Percentiles rank a stretch among this genome's conserved stretches.
phyloP scores from a whole-genome alignment of 2,888 invertebrate genomes.

The Machimus atricapillus region DNA sequence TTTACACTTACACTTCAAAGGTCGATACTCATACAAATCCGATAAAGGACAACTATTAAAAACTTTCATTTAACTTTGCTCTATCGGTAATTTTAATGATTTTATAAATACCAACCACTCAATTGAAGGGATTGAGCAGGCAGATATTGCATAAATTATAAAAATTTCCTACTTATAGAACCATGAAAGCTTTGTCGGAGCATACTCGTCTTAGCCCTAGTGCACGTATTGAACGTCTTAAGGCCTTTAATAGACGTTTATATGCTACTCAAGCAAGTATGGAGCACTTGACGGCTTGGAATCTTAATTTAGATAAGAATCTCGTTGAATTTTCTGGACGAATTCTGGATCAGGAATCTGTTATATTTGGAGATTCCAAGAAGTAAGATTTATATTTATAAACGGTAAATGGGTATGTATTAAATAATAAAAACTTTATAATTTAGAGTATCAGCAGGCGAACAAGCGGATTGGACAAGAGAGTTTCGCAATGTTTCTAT shows the following conservation, averaged over 20 bases:
- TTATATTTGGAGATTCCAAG: conserved; percentile 64
- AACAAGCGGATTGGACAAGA: conserved; percentile 78
- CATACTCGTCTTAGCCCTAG: conserved; percentile 80
- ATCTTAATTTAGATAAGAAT: conserved; percentile 69
- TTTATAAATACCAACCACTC: too few species aligned
- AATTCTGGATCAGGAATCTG: conserved; percentile 69
- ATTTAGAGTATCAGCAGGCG: conserved; percentile 57
- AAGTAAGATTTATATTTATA: conserved; percentile 37
- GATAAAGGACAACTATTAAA: too few species aligned
- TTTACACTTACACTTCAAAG: too few species aligned
- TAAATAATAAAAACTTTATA: neutral
- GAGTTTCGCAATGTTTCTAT: conserved; percentile 67
- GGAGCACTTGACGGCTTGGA: conserved; percentile 75
- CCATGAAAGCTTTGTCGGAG: conserved; percentile 74
- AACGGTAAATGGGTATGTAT: neutral
- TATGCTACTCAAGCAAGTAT: conserved; percentile 64
- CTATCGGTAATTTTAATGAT: too few species aligned
- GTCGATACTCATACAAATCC: too few species aligned
- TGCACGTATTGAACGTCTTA: conserved; percentile 72
- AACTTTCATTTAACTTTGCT: too few species aligned
- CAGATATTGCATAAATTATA: neutral
- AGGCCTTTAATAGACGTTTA: conserved; percentile 73
- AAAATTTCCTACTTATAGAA: conserved; percentile 51
- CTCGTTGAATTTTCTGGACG: conserved; percentile 73
- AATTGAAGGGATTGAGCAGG: neutral